Conservation (phyloP, 2,888 invertebrate genomes). For the Nudaria mundana region DNA sequence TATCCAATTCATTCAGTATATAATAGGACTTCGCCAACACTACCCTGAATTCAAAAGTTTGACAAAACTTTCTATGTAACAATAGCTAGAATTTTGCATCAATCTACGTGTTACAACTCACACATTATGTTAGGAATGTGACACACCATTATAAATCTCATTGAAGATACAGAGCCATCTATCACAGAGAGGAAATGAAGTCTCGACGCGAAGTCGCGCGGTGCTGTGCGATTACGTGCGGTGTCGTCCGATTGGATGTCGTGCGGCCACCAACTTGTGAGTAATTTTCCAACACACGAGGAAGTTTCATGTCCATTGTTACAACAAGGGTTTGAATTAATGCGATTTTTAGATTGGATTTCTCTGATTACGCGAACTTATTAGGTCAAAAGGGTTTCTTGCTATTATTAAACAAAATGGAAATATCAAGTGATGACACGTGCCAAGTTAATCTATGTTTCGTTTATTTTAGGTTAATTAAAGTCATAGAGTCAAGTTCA, state of each 20-base stretch:
- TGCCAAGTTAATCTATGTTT: no score
- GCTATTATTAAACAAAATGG: no score
- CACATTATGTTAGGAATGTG: slow-evolving; percentile 59
- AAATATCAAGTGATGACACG: no score
- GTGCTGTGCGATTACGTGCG: slow-evolving; percentile 14
- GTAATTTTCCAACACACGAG: not conserved
- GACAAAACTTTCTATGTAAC: slow-evolving; percentile 2
- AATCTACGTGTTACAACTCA: slow-evolving; percentile 36
- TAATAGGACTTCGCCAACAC: not conserved
- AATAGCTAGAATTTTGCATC: slow-evolving; percentile 32
- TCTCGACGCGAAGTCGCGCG: slow-evolving; percentile 39
- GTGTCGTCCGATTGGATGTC: slow-evolving; percentile 9
- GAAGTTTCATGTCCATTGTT: no score
- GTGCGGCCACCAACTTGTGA: not conserved
- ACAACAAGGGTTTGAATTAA: no score
- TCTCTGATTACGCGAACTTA: not conserved
- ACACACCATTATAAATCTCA: slow-evolving; percentile 78
- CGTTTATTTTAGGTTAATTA: no score
- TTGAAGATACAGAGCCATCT: slow-evolving; percentile 75
- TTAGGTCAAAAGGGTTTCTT: no score
- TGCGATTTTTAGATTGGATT: not conserved
- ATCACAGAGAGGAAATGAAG: slow-evolving; percentile 77
- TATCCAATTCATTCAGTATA: no score
- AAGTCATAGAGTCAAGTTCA: no score
- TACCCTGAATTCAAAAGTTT: not conserved